phyloP scores from a whole-genome alignment of 2,888 invertebrate species.

The Drosophila niveifrons region DNA sequence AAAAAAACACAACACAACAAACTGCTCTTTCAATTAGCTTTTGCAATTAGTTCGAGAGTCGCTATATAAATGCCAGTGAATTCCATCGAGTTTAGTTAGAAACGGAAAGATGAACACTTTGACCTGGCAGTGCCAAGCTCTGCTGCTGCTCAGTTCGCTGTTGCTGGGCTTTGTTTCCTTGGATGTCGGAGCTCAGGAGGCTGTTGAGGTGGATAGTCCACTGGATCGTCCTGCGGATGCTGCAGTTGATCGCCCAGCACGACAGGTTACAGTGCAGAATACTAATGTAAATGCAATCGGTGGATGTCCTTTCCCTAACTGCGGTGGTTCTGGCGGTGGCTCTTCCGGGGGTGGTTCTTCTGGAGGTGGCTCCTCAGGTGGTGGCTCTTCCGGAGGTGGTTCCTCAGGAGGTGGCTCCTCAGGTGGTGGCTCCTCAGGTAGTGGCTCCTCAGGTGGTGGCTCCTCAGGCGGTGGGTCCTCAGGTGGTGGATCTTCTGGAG shows the following conservation, averaged over 20 bases:
- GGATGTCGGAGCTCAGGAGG: not conserved
- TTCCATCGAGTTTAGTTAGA: not conserved
- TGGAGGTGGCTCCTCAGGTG: too few species aligned
- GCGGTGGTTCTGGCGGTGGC: not conserved
- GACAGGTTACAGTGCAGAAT: not conserved
- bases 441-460: too few species aligned
- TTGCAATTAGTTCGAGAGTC: not conserved
- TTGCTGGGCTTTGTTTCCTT: not conserved
- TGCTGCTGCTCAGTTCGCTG: not conserved
- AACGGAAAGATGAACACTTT: not conserved
- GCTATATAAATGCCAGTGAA: not conserved
- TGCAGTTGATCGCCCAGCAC: not conserved
- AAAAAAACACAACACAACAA: constrained; percentile 36
- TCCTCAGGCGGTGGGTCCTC: too few species aligned
- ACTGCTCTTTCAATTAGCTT: constrained; percentile 43
- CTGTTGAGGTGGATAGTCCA: not conserved
- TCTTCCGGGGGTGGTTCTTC: too few species aligned
- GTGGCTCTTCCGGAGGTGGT: too few species aligned
- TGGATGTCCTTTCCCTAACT: not conserved
- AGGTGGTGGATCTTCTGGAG: too few species aligned
- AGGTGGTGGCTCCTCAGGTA: too few species aligned
- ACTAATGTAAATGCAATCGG: not conserved
- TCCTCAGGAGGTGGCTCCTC: too few species aligned
- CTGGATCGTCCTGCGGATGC: not conserved
- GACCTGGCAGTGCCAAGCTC: not conserved